Base-by-base conservation (phyloP, 2,888 invertebrate genomes). In the Drosophila mimetica region DNA sequence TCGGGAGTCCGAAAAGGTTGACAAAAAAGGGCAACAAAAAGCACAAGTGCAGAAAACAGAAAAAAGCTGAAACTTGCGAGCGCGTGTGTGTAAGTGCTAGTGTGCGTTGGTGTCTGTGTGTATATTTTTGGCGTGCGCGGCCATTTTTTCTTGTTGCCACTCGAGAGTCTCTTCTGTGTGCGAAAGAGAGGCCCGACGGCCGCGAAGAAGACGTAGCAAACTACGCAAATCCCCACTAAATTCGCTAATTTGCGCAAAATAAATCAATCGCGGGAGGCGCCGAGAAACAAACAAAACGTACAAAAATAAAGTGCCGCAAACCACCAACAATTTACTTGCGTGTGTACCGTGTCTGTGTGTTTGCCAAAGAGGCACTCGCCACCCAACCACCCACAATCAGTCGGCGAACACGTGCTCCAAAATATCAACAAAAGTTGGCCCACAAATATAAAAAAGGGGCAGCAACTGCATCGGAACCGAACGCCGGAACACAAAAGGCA, bases 41-140 rank as follows among this genome's bases (percentile, higher is more conserved):
- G 70, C 63, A 75, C 82, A 80, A 86, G 87, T 88, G 83, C 80
- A 80, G 66, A 84, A 75, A 52, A n/a, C n/a, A n/a, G n/a, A 71
- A 63, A 75, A 52, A 70, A 63, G 73, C 50, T 42, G 39, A 69
- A 63, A 72, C 75, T 72, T 67, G 75, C 72, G 64, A 57, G 41
- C 32, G 22, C 36, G 55, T 28, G 36, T 53, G 55, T 42, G 44
- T 53, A 36, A 36, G 51, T 55, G 37, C 22, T 32, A 34, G 34
- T 41, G 53, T 59, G 51, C 66, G 51, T 71, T 71, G 61, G 58
- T 77, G 67, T 65, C 69, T 77, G 80, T 74, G 63, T 79, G 74
- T 86, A 76, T 85, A 82, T 86, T 87, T 90, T 89, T 88, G 86
- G 84, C 88, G 82, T 78, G 84, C 86, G 89, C 89, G 87, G 90